Conservation (phyloP, 2,888 invertebrate genomes). For the Cynaeus angustus region DNA sequence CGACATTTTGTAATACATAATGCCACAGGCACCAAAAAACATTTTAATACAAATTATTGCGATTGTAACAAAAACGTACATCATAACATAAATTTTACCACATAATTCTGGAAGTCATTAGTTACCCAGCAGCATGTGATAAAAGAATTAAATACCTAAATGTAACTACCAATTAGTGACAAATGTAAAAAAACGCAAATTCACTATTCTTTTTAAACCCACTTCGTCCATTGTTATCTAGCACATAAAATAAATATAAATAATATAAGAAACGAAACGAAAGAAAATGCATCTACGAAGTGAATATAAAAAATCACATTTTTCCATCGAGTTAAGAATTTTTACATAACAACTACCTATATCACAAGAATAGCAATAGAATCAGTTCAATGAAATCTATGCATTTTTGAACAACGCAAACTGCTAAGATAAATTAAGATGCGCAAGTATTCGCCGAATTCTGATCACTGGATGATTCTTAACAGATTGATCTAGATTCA, state of each 20-base stretch:
- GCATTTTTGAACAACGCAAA: conserved; percentile 4
- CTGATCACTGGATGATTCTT: background rate
- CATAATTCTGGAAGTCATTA: conserved; percentile 17
- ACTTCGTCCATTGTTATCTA: conserved; percentile 34
- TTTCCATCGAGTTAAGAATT: conserved; percentile 52
- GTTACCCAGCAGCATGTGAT: conserved; percentile 28
- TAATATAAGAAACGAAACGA: conserved; percentile 16
- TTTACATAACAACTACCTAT: conserved; percentile 53
- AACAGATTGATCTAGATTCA: background rate
- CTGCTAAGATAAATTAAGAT: conserved; percentile 2
- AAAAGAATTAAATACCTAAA: conserved; percentile 39
- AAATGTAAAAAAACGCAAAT: conserved; percentile 28
- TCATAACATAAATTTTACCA: conserved; percentile 44
- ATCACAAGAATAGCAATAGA: conserved; percentile 57
- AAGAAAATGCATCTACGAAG: conserved; percentile 54
- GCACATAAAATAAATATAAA: conserved; percentile 49
- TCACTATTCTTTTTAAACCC: conserved; percentile 24
- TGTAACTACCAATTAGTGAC: conserved; percentile 29
- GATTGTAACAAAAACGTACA: conserved; percentile 58
- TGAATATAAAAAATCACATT: conserved; percentile 54
- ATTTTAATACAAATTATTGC: conserved; percentile 51
- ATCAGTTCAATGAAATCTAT: conserved; percentile 48
- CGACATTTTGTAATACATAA: conserved; percentile 49
- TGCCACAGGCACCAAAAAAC: conserved; percentile 50
- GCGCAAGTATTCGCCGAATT: background rate